Evolutionary conservation across 2,888 invertebrate genomes (phyloP), one percentile per base, ranked within the genome.

Genomic region (Macrostomum cliftonense): DNA sequence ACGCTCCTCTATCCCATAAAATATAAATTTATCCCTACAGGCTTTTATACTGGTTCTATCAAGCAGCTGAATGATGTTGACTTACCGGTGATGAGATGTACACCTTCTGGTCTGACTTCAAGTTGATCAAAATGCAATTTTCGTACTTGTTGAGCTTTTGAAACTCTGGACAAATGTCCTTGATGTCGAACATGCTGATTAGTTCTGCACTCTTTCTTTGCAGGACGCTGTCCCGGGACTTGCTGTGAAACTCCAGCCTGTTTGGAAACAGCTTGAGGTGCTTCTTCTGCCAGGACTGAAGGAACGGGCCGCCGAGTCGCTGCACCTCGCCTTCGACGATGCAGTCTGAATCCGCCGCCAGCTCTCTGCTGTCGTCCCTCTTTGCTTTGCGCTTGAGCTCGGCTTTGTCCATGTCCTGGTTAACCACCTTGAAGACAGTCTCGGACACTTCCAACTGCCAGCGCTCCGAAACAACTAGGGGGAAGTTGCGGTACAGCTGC

Each of bases 371-470:
- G 28, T 28, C 28, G 28, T 28, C 28, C 28, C 28, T 4, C 28
- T 28, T 28, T 4, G 28, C 28, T 28, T 83, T 83, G 68, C 81
- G 82, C 73, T 97, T 97, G 66, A 80, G 81, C 71, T 97, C 95
- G 60, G 82, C 74, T 74, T 91, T 93, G 71, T 97, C 97, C 0
- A 95, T 86, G 74, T 97, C 97, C 61, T 79, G 79, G 72, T 97
- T 97, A 66, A 97, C 86, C 46, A 89, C 86, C 68, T 93, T 91
- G 71, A 93, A 95, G 52, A 95, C 91, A 0, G 93, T 95, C 74
- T 95, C 93, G 1, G 95, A 85, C 12, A 97, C 88, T 75, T 97
- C 97, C 54, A 84, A 82, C 72, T 97, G 97, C 97, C 97, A 97
- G 72, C 95, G 78, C 73, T 97, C 97, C 1, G 95, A 95, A 68